Evolutionary conservation across 2,888 invertebrate genomes (phyloP).

Genomic region (Liopterus haemorrhoidalis): DNA sequence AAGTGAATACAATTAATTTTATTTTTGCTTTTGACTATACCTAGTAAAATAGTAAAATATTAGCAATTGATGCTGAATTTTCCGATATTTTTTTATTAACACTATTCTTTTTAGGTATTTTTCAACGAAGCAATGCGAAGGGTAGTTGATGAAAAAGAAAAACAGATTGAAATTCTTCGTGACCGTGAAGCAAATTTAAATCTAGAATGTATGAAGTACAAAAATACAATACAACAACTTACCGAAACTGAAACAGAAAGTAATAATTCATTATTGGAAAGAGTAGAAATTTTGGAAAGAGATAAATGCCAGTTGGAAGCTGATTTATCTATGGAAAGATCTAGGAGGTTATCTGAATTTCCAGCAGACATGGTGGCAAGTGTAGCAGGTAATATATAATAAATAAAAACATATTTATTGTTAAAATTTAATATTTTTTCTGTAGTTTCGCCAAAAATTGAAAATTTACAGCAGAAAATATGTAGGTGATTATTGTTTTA

Average conservation of each 20-base stretch:
- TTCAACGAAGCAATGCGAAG: constrained; percentile 60
- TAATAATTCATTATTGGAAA: constrained; percentile 51
- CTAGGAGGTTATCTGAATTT: constrained; percentile 32
- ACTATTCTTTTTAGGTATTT: too few relatives aligned
- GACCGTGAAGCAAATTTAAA: constrained; percentile 55
- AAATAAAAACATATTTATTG: too few relatives aligned
- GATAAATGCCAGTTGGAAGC: constrained; percentile 48
- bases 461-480: too few relatives aligned
- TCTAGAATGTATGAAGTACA: constrained; percentile 61
- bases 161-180: constrained; percentile 59
- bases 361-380: constrained; percentile 51
- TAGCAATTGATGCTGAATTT: too few relatives aligned
- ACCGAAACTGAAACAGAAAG: constrained; percentile 62
- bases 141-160: constrained; percentile 65
- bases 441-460: too few relatives aligned
- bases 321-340: constrained; percentile 41
- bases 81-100: too few relatives aligned
- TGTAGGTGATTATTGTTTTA: too few relatives aligned
- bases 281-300: constrained; percentile 47
- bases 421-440: too few relatives aligned
- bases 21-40: too few relatives aligned
- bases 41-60: too few relatives aligned
- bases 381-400: constrained; percentile 46
- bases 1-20: too few relatives aligned
- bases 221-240: constrained; percentile 61